These are phyloP conservation scores for Pyralis farinalis DNA, from an alignment of 2,888 invertebrate genomes.

Conservation along the genomic window DNA sequence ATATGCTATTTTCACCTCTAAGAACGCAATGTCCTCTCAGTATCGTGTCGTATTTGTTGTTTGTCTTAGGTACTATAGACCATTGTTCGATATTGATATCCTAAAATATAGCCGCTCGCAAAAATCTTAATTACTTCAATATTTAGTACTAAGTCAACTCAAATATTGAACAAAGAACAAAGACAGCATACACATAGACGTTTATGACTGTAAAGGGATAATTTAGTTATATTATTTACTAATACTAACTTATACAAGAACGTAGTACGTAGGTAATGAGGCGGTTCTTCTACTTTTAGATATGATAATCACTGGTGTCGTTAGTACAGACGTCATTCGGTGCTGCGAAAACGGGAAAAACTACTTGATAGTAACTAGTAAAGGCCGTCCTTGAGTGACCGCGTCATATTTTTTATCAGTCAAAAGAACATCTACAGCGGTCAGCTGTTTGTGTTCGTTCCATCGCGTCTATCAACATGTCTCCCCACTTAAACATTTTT, in stretches of 20 bases:
- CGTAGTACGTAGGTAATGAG: background rate
- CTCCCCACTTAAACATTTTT: conserved; percentile 31
- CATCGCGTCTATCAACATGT: conserved; percentile 71
- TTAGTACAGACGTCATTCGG: conserved; percentile 35
- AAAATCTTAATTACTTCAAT: no score
- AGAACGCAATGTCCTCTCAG: conserved; percentile 1
- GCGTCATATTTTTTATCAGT: conserved; percentile 73
- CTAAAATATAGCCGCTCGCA: no score
- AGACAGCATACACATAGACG: no score
- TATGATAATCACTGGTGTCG: conserved; percentile 22
- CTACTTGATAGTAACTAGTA: conserved; percentile 53
- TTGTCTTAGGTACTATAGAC: no score
- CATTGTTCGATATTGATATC: no score
- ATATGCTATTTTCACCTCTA: conserved; percentile 11
- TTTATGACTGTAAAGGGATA: no score
- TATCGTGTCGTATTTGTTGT: conserved; percentile 7
- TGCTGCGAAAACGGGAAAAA: conserved; percentile 65
- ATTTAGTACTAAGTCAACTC: no score
- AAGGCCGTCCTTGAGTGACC: conserved; percentile 75
- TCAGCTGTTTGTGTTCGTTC: conserved; percentile 77
- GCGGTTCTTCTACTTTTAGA: background rate
- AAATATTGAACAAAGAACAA: no score
- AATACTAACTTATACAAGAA: no score
- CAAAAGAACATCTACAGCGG: conserved; percentile 64
- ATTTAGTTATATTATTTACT: no score